A percentile compares a stretch with the other conserved stretches of the same genome.
Conservation (phyloP, 2,113 vertebrate genomes). For the Oncorhynchus masou region DNA sequence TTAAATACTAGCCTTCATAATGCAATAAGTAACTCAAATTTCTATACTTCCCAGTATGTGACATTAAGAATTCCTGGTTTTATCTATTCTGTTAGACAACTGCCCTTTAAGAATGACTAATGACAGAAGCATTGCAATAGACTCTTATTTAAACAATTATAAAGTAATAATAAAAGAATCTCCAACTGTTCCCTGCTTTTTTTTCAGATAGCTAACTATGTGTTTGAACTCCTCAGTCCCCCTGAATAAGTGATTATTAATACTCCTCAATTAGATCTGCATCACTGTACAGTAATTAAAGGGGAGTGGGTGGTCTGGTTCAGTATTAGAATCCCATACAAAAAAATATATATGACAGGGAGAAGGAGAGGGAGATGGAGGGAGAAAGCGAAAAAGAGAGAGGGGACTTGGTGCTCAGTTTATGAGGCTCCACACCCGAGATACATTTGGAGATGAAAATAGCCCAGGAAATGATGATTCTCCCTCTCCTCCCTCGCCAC, state of each 20-base stretch:
- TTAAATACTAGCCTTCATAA: not conserved
- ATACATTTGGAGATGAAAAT: slow-evolving; percentile 59
- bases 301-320: not conserved
- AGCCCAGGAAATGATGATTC: slow-evolving; percentile 59
- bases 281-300: not conserved
- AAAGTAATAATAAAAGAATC: not conserved
- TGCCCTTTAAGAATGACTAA: slow-evolving; percentile 6
- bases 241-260: slow-evolving; percentile 10
- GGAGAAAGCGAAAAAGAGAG: not conserved
- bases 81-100: not conserved
- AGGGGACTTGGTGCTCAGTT: slow-evolving; percentile 3
- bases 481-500: slow-evolving; percentile 36
- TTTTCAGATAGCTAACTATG: not conserved
- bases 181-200: not conserved
- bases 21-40: not conserved
- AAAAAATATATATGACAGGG: not conserved
- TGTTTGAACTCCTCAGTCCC: not conserved
- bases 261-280: slow-evolving; percentile 5
- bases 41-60: not conserved
- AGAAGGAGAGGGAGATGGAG: not conserved
- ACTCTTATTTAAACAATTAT: not conserved
- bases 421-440: slow-evolving; percentile 27
- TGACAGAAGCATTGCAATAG: not conserved
- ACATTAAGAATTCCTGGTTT: not conserved
- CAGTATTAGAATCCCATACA: not conserved